Base-by-base conservation (phyloP, 2,888 invertebrate genomes). In the Andricus quercusramuli region DNA sequence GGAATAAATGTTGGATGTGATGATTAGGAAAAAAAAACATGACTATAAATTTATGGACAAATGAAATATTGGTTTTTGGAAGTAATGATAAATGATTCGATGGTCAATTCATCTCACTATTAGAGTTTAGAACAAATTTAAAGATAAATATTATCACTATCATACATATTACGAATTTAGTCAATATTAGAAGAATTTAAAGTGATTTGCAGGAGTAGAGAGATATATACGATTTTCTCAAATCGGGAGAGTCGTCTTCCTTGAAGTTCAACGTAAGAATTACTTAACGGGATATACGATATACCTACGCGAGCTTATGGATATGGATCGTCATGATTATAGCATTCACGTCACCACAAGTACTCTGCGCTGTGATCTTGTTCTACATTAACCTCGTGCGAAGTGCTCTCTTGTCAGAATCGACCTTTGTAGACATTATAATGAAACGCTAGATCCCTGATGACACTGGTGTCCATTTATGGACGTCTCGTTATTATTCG, bases 261-360 rank as follows among this genome's bases (percentile, higher is more conserved):
- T 84, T 84, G 84, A 82, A 83, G 82, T 79, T 81, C 79, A 80
- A 77, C 80, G 82, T 70, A 80, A 84, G 82, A 83, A 82, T 68
- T 64, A 82, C 79, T 82, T 82, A 84, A 83, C 82, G 80, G 81
- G 79, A 84, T 82, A 29, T 29, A 56, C 32, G 74, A 56, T 81
- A 83, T 78, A 66, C 83, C 84, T 80, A 84, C 84, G 82, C 83
- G 78, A 74, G 44, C 78, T 77, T 83, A 80, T 79, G 80, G 81
- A 84, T 83, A 84, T 82, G 82, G 80, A 84, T 83, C 83, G 84
- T 83, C 80, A 77, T 77, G 82, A 84, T 84, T 80, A 80, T 78
- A 80, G 77, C 79, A 32, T 74, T 74, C 74, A 32, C 56, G 74
- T 74, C 32, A 74, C 29, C 74, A 51, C 74, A 56, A 56, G 32